Conservation (phyloP, 2,113 vertebrate genomes). For the Oceanodroma tethys region DNA sequence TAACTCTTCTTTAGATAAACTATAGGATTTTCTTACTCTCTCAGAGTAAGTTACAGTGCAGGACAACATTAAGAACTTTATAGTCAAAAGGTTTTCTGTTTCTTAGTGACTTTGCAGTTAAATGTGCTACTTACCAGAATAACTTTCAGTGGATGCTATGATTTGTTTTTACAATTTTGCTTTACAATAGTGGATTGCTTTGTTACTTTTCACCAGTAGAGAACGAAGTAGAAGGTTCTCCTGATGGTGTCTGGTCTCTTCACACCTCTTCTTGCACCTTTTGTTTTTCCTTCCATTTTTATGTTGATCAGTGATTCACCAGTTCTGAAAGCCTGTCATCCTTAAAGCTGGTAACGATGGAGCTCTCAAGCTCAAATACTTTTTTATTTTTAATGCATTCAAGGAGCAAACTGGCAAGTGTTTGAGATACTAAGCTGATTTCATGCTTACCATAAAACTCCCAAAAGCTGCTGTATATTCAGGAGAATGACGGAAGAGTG, state of each 20-base stretch:
- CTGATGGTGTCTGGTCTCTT: background rate
- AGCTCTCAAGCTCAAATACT: background rate
- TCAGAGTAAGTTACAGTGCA: background rate
- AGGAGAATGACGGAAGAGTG: background rate
- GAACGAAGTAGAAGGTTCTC: background rate
- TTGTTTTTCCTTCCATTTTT: background rate
- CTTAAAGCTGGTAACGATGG: background rate
- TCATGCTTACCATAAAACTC: background rate
- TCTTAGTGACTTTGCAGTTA: background rate
- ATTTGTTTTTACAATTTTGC: background rate
- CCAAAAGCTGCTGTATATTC: background rate
- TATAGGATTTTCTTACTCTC: background rate
- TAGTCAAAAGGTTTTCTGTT: background rate
- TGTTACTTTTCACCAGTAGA: background rate
- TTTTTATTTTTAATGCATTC: background rate
- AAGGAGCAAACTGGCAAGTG: background rate
- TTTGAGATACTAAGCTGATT: background rate
- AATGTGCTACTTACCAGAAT: background rate
- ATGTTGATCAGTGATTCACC: background rate
- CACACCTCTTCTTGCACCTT: background rate
- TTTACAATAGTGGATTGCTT: background rate
- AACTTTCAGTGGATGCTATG: fast-evolving
- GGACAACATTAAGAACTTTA: background rate
- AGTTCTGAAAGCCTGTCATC: background rate
- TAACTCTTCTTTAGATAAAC: background rate